Evolutionary conservation across 2,797 vertebrate genomes (phyloP).

Genomic region (Orientallactaga sibirica): DNA sequence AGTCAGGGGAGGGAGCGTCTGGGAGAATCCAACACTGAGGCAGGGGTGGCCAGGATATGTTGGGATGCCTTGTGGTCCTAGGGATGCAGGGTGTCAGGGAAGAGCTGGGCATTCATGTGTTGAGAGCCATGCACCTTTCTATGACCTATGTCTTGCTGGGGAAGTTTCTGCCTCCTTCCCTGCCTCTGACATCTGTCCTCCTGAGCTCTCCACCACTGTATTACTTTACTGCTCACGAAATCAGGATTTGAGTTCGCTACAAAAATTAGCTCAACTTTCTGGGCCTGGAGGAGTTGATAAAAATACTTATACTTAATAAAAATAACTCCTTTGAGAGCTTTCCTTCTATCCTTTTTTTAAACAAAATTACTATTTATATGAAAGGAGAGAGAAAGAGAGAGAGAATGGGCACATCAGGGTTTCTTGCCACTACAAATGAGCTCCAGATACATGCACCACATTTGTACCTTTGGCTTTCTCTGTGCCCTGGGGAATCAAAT

Average conservation of each 20-base stretch:
- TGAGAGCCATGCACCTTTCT: neutral
- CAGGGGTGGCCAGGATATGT: neutral
- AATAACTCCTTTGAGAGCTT: neutral
- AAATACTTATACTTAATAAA: neutral
- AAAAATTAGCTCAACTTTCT: neutral
- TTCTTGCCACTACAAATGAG: no score
- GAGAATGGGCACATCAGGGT: no score
- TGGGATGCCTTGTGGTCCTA: neutral
- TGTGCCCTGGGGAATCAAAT: no score
- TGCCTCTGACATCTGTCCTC: neutral
- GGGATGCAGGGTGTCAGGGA: neutral
- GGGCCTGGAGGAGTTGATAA: neutral
- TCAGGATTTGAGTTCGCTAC: neutral
- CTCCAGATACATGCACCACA: no score
- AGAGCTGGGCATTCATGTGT: neutral
- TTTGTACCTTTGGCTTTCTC: no score
- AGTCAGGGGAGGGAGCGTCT: neutral
- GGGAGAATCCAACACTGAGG: neutral
- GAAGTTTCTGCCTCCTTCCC: neutral
- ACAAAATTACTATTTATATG: no score
- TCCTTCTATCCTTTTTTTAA: neutral
- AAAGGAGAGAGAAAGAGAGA: no score
- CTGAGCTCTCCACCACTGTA: neutral
- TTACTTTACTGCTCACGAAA: neutral
- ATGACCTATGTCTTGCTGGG: neutral